Conservation (phyloP, 2,113 vertebrate genomes). For the Podarcis raffonei region DNA sequence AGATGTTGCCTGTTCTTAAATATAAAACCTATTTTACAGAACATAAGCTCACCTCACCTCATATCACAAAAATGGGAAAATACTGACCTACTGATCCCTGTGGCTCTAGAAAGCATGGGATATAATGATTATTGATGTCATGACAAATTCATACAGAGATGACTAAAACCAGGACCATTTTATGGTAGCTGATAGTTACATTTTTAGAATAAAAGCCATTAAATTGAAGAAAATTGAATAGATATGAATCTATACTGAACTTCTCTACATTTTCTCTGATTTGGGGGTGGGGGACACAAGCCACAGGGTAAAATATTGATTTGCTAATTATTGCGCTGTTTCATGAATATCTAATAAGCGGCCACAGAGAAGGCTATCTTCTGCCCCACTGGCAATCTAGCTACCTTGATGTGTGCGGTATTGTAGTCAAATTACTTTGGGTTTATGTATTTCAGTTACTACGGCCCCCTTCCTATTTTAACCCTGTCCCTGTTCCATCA, state of each 20-base stretch:
- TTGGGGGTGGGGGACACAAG: too few relatives aligned
- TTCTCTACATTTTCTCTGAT: neutral
- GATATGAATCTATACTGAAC: neutral
- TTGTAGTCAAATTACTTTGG: slow-evolving; percentile 41
- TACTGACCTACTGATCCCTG: neutral
- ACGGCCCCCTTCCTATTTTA: slow-evolving; percentile 27
- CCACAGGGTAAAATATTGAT: too few relatives aligned
- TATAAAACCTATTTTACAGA: neutral
- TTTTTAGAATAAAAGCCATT: neutral
- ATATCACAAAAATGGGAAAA: neutral
- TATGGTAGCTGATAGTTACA: neutral
- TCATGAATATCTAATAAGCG: neutral
- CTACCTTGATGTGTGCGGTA: neutral
- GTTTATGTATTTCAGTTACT: slow-evolving; percentile 57
- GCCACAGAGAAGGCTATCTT: neutral
- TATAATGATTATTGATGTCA: neutral
- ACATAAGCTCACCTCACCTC: neutral
- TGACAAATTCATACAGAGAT: neutral
- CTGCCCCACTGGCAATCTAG: neutral
- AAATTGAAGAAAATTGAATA: neutral
- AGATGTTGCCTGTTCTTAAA: neutral
- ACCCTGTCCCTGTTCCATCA: neutral
- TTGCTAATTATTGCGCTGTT: neutral
- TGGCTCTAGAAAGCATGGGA: neutral
- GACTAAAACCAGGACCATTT: neutral